Conservation (phyloP, 92 coral and sea anemone genomes). For the Parazoanthus darwini region DNA sequence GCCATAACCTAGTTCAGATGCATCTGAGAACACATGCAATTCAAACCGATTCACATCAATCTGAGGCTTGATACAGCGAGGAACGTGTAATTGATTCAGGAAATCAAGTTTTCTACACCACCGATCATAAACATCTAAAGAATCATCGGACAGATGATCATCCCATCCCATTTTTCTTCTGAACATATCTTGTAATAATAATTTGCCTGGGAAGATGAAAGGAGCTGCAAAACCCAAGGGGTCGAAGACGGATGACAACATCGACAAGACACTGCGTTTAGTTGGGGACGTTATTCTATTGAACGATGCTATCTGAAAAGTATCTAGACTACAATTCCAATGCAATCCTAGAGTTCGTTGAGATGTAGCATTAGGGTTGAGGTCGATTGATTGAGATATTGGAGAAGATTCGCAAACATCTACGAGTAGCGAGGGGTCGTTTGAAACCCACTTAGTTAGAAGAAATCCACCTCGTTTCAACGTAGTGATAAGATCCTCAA, state of each 20-base stretch:
- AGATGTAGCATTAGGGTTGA: too few species aligned
- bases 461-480: too few species aligned
- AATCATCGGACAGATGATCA: not conserved
- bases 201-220: not conserved
- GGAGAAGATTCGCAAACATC: too few species aligned
- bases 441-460: too few species aligned
- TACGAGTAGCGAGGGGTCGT: too few species aligned
- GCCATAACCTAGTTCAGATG: not conserved
- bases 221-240: not conserved
- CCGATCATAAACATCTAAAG: not conserved
- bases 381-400: too few species aligned
- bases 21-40: not conserved
- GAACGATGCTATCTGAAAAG: too few species aligned
- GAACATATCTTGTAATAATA: not conserved
- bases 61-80: not conserved
- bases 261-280: not conserved
- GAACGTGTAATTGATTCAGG: not conserved
- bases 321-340: too few species aligned
- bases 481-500: too few species aligned
- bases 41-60: not conserved
- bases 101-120: not conserved
- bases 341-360: too few species aligned
- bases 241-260: not conserved
- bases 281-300: not conserved
- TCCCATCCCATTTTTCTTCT: not conserved